phyloP scores from a whole-genome alignment of 2,113 vertebrate species.

The Cynocephalus volans region DNA sequence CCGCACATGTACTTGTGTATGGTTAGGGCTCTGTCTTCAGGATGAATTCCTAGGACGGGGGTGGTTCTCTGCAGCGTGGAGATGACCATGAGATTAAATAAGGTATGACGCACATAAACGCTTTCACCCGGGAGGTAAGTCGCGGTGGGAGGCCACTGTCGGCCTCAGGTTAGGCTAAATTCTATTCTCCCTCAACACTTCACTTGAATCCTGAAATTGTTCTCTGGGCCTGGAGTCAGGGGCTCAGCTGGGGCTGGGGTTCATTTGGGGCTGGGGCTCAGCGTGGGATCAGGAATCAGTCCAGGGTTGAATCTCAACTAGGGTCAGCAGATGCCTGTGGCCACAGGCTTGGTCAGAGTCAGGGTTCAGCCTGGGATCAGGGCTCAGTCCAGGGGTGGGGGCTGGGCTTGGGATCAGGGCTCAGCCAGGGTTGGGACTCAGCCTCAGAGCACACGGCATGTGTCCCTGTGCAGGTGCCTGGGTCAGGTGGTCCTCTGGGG shows the following conservation, averaged over 20 bases:
- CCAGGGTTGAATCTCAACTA: background rate
- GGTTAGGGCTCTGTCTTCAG: background rate
- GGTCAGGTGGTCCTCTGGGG: background rate
- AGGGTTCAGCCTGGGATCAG: background rate
- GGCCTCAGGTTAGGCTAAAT: background rate
- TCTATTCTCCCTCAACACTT: no score
- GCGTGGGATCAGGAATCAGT: background rate
- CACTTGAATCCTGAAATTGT: background rate
- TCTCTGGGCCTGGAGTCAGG: background rate
- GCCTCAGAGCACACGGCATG: background rate
- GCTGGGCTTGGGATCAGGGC: no score
- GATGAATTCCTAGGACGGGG: background rate
- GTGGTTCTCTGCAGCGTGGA: background rate
- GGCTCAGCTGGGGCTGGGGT: background rate
- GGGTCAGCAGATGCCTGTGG: background rate
- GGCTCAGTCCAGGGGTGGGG: background rate
- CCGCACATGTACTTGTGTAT: background rate
- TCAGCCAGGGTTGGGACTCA: background rate
- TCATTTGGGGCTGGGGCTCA: background rate
- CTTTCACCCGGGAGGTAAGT: background rate
- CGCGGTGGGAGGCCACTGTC: rapidly evolving
- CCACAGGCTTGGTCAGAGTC: background rate
- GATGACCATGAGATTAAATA: background rate
- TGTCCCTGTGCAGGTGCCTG: background rate
- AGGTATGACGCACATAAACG: rapidly evolving